Base-by-base conservation (phyloP, 2,888 invertebrate genomes). In the Syritta pipiens region DNA sequence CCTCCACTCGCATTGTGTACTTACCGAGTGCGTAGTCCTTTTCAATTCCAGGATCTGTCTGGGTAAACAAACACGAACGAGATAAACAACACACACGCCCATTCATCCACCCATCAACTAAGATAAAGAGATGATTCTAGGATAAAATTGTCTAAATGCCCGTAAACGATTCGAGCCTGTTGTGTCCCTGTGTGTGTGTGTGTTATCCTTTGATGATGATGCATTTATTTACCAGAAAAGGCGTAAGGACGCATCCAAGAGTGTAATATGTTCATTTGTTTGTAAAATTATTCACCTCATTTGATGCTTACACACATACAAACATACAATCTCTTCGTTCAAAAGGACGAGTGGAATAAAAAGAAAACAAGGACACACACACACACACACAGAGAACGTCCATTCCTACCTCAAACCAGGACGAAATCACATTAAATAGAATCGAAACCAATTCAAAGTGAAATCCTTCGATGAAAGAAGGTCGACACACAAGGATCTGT, bases 281-380 rank as follows among this genome's bases (percentile, higher is more conserved):
- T 79, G 79, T 68, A 68, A 79, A 74, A 79, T 79, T 79, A 79
- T 79, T 79, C 79, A 74, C 79, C 79, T 79, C 79, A 79, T 79
- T 79, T 79, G 60, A 79, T 79, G 30, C 74, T 46, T 65, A 65
- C 65, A 65, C 53, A 57, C 57, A 71, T n/a, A n/a, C n/a, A n/a
- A n/a, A n/a, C n/a, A n/a, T n/a, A n/a, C n/a, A n/a, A n/a, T n/a
- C n/a, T n/a, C 37, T 37, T 17, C 9, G 35, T 5, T n/a, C 10
- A 40, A 69, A 32, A 53, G 32, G 14, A 10, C 42, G 42, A 44
- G 24, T 12, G 1, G 30, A 30, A 46, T n/a, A 63, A 42, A 49
- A 51, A 48, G 14, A 48, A 49, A 26, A 37, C 46, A 30, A 4
- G 26, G 4, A 32, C 19, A 12, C 1, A 42, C 30, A 4, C 6